Evolutionary conservation across 2,888 invertebrate species (phyloP).

Genomic region (Mythimna lalbum): DNA sequence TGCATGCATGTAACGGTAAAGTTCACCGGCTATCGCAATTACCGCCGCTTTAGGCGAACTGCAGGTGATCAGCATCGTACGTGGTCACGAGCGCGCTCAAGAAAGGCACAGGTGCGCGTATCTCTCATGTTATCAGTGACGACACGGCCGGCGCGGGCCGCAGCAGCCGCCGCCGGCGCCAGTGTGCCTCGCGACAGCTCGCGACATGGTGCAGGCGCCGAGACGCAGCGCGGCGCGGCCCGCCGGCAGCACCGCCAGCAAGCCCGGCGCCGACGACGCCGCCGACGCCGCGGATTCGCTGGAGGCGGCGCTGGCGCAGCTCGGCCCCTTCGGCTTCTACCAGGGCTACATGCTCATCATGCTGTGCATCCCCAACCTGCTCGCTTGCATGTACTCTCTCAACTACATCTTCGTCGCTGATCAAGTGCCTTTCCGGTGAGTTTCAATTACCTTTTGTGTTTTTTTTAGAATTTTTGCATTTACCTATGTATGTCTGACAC

Average conservation of each 20-base stretch:
- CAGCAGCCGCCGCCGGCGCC: not conserved
- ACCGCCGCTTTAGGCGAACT: slow-evolving; percentile 1
- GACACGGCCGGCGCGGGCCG: slow-evolving; percentile 2
- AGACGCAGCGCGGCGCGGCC: slow-evolving; percentile 5
- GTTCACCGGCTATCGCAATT: not conserved
- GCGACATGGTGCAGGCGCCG: slow-evolving; percentile 33
- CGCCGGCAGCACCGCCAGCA: slow-evolving; percentile 15
- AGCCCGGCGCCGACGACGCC: slow-evolving; percentile 12
- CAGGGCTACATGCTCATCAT: slow-evolving; percentile 81
- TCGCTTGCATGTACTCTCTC: slow-evolving; percentile 89
- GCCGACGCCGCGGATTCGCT: slow-evolving; percentile 68
- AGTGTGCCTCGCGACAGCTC: slow-evolving; percentile 13
- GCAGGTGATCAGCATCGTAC: slow-evolving; percentile 17
- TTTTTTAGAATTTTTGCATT: slow-evolving; percentile 7
- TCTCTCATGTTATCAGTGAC: slow-evolving; percentile 40
- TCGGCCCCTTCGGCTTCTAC: slow-evolving; percentile 85
- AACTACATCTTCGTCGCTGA: slow-evolving; percentile 91
- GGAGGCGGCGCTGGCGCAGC: slow-evolving; percentile 79
- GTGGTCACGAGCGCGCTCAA: not conserved
- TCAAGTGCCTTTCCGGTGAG: slow-evolving; percentile 89
- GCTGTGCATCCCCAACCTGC: slow-evolving; percentile 86
- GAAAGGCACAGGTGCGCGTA: slow-evolving; percentile 10
- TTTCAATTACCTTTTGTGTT: not conserved
- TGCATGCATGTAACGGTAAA: not conserved
- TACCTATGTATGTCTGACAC: slow-evolving; percentile 8